Base-by-base conservation (phyloP, 2,113 vertebrate species). In the Lophura nycthemera region DNA sequence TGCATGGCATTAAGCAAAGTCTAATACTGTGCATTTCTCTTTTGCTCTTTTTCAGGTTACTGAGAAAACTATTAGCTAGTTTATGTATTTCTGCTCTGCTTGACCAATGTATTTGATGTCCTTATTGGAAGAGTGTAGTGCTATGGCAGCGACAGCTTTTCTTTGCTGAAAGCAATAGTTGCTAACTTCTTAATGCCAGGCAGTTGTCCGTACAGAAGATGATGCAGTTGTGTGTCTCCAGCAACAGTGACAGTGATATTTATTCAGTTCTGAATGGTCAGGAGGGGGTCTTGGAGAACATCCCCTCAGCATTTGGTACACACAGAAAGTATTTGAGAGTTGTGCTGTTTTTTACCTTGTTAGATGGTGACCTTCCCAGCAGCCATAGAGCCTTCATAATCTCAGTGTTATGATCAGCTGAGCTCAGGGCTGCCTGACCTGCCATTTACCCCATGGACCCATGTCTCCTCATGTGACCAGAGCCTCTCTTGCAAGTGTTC, bases 401-500 rank as follows among this genome's bases (percentile, higher is more conserved):
- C 34, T 67, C 30, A 48, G 11, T 64, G 8, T 70, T 80, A 54
- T 65, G 18, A 22, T 56, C 38, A 18, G n/a, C 27, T 71, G 52
- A 59, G n/a, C 65, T 66, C 21, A 27, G n/a, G 8, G 17, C 47
- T 88, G 17, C 22, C 32, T 73, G 52, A 45, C 6, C 1, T 3
- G 54, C 45, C 7, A 4, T 60, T 80, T 84, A 30, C 36, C 30
- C 1, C 0, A 13, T 73, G 45, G 30, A 65, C 64, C n/a, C 1
- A 2, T 32, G 69, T 64, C 2, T 79, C 5, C 4, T 38, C 14
- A 7, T 0, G 0, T 1, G 13, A 27, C 30, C 14, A 6, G 59
- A 83, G 48, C 36, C 1, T 2, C 13, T 52, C 17, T 57, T 82
- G 13, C n/a, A 54, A 38, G 14, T 50, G 32, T 64, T 29, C 15